A percentile compares a stretch with the other conserved stretches of the same genome.
Evolutionary conservation across 2,797 vertebrate species (phyloP).

Genomic region (Somateria mollissima): DNA sequence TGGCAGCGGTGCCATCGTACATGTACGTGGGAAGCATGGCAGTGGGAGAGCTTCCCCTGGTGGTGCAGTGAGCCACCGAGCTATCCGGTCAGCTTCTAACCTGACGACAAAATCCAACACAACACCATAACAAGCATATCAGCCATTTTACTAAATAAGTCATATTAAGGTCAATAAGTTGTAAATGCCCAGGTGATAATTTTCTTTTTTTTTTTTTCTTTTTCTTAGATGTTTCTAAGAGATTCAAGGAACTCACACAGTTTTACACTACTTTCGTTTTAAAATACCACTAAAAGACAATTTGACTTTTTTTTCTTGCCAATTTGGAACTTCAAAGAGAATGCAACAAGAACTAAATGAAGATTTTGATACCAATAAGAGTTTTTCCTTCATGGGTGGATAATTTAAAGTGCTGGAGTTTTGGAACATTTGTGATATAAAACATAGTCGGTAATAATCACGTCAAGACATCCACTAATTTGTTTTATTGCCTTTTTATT

Average conservation of each 20-base stretch:
- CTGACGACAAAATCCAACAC: background rate
- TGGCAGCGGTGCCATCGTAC: accelerated
- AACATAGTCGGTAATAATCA: slow-evolving; percentile 61
- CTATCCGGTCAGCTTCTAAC: background rate
- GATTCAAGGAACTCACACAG: background rate
- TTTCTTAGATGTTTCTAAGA: too few relatives aligned
- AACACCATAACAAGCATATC: too few relatives aligned
- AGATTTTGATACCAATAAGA: slow-evolving; percentile 21
- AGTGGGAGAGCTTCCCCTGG: background rate
- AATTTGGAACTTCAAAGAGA: slow-evolving; percentile 52
- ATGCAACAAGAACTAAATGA: slow-evolving; percentile 28
- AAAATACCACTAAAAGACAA: slow-evolving; percentile 14
- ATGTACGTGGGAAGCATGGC: accelerated
- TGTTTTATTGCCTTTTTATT: slow-evolving; percentile 71
- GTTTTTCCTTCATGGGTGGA: background rate
- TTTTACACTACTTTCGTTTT: background rate
- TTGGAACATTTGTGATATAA: slow-evolving; percentile 38
- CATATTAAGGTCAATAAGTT: background rate
- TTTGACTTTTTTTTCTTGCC: slow-evolving; percentile 11
- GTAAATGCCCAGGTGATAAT: background rate
- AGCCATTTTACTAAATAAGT: too few relatives aligned
- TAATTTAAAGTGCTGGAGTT: slow-evolving; percentile 58
- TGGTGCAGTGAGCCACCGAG: too few relatives aligned
- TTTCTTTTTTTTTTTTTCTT: background rate
- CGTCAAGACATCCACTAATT: slow-evolving; percentile 60